Evolutionary conservation across 2,888 invertebrate genomes (phyloP), one percentile per base, ranked within the genome.

Genomic region (Orthosia gracilis): DNA sequence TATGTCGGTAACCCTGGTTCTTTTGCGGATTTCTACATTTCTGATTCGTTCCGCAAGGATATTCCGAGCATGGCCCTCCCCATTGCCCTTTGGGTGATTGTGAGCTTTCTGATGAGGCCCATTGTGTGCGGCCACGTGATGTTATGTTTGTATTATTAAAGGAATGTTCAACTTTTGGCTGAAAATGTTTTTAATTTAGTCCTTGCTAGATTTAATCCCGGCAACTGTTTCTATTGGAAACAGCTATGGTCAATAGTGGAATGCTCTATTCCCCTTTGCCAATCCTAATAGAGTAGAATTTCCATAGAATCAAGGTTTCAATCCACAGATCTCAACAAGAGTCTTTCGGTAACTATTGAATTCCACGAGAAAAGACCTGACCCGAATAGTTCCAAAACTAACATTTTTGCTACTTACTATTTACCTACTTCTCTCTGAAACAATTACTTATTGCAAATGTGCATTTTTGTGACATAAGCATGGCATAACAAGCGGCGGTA

Each of bases 401-500:
- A 23, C 11, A 58, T 54, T 49, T 62, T 45, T 45, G 7, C 13
- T 64, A 9, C 40, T 40, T 0, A 40, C 40, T 40, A 9, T 9
- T 40, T 9, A 40, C 40, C 40, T 15, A 52, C 40, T 54, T 54
- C 18, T 67, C 17, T 55, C 49, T 49, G 13, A 52, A 64, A 80
- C 67, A 82, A 82, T 67, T 23, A 18, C 1, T 9, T 26, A 23
- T 67, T 50, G 57, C 57, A 79, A 79, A 74, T 79, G n/a, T 81
- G 70, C 65, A 81, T 74, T 74, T 73, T 83, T 71, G 66, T 83
- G 81, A 81, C 75, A 58, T 83, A 79, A 75, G 70, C 40, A 65
- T 79, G 77, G 31, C 76, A 54, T 59, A 69, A 78, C 59, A 21
- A 58, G 50, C 31, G 55, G 21, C 23, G 13, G 54, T 50, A 23